Conservation (phyloP, 1,140 invertebrate species). For the Muscidifurax raptorellus region DNA sequence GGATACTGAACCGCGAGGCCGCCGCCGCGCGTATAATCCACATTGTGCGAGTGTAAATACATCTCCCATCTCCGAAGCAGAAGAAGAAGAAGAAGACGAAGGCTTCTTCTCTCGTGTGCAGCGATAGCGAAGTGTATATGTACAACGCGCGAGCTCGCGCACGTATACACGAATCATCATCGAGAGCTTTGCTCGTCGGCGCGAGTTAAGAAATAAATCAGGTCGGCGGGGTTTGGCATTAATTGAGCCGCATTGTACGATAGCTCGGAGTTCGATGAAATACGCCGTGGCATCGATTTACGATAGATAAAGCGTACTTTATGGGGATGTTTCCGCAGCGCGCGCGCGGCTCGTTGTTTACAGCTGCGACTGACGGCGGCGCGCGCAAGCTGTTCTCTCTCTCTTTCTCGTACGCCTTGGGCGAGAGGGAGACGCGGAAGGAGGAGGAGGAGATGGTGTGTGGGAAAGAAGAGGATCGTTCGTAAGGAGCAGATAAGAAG, state of each 20-base stretch:
- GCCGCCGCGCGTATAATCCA: neutral
- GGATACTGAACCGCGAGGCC: neutral
- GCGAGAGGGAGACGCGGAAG: slow-evolving; percentile 24
- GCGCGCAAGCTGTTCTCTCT: slow-evolving; percentile 12
- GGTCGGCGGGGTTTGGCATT: slow-evolving; percentile 71
- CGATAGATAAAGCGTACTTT: slow-evolving; percentile 75
- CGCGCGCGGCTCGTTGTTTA: slow-evolving; percentile 62
- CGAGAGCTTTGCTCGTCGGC: neutral
- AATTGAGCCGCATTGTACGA: slow-evolving; percentile 74
- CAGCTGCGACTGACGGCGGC: slow-evolving; percentile 55
- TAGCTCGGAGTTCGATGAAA: slow-evolving; percentile 62
- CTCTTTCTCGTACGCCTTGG: slow-evolving; percentile 32
- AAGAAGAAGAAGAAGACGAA: neutral
- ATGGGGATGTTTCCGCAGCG: slow-evolving; percentile 70
- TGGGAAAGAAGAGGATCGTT: slow-evolving; percentile 47
- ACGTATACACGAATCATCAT: slow-evolving; percentile 18
- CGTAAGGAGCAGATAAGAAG: slow-evolving; percentile 35
- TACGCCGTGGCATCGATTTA: slow-evolving; percentile 73
- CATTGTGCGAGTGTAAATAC: slow-evolving; percentile 1
- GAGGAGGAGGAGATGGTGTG: slow-evolving; percentile 29
- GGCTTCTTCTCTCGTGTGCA: neutral
- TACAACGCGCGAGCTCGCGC: neutral
- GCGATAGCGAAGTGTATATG: neutral
- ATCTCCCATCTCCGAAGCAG: neutral
- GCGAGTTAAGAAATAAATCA: slow-evolving; percentile 73